Evolutionary conservation across 2,113 vertebrate species (phyloP).

Genomic region (Nothocercus julius): DNA sequence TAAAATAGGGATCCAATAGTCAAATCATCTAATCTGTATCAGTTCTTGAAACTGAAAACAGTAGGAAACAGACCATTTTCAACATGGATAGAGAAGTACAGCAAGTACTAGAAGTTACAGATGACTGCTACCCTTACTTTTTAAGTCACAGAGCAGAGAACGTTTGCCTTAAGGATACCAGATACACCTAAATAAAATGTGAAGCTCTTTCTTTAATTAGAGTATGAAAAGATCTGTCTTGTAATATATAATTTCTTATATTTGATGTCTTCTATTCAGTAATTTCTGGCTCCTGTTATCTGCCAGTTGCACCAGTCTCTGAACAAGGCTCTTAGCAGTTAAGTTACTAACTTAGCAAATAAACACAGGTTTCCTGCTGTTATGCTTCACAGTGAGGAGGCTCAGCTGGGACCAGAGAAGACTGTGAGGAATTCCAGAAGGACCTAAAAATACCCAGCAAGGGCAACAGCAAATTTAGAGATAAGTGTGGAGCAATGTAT

Average conservation of each 20-base stretch:
- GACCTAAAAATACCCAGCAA: slow-evolving; percentile 66
- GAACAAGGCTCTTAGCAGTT: background rate
- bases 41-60: background rate
- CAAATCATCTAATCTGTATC: background rate
- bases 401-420: slow-evolving; percentile 34
- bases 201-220: background rate
- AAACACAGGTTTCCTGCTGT: background rate
- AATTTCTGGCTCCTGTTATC: background rate
- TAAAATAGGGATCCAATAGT: background rate
- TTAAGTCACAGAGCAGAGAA: background rate
- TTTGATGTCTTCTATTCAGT: background rate
- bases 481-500: slow-evolving; percentile 45
- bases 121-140: background rate
- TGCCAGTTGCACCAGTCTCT: background rate
- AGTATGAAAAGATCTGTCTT: background rate
- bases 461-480: slow-evolving; percentile 47
- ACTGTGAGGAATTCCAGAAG: slow-evolving; percentile 55
- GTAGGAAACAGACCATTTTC: background rate
- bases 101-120: background rate
- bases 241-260: background rate
- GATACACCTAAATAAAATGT: background rate
- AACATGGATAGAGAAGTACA: background rate
- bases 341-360: background rate
- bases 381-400: background rate
- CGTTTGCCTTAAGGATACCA: background rate